Evolutionary conservation across 2,888 invertebrate species (phyloP).

Genomic region (Orthonevra nobilis): DNA sequence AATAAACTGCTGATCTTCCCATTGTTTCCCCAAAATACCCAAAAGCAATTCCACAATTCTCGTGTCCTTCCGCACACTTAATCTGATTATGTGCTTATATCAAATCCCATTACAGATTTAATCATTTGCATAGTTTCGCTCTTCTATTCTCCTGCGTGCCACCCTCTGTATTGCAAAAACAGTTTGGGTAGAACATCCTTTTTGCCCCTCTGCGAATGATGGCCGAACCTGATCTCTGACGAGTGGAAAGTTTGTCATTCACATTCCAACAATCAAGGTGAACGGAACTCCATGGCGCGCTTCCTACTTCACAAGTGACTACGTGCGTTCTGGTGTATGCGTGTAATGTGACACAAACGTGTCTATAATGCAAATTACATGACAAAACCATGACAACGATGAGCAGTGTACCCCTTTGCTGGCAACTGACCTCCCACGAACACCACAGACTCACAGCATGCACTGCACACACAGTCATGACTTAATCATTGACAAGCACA

Average conservation of each 20-base stretch:
- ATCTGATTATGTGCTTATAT: conserved; percentile 62
- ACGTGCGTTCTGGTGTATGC: conserved; percentile 50
- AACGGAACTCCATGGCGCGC: neutral
- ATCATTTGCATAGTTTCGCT: conserved; percentile 59
- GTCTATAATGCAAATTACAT: conserved; percentile 68
- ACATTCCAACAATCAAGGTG: conserved; percentile 27
- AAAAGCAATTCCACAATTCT: conserved; percentile 4
- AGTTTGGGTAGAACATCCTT: too few species aligned
- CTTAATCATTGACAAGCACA: conserved; percentile 56
- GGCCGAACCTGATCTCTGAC: conserved; percentile 17
- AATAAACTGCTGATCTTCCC: neutral
- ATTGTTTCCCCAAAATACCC: conserved; percentile 5
- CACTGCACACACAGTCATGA: conserved; percentile 58
- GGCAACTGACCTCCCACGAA: conserved; percentile 17
- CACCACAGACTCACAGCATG: conserved; percentile 29
- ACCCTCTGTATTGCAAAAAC: too few species aligned
- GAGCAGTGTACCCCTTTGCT: conserved; percentile 4
- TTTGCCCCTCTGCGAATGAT: neutral
- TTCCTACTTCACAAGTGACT: conserved; percentile 4
- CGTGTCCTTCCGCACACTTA: conserved; percentile 21
- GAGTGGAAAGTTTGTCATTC: conserved; percentile 15
- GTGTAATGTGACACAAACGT: conserved; percentile 64
- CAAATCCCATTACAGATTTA: conserved; percentile 65
- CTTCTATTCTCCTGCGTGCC: neutral
- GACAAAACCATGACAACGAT: conserved; percentile 45